Evolutionary conservation across 2,797 vertebrate genomes (phyloP).

Genomic region (Sciurus carolinensis): DNA sequence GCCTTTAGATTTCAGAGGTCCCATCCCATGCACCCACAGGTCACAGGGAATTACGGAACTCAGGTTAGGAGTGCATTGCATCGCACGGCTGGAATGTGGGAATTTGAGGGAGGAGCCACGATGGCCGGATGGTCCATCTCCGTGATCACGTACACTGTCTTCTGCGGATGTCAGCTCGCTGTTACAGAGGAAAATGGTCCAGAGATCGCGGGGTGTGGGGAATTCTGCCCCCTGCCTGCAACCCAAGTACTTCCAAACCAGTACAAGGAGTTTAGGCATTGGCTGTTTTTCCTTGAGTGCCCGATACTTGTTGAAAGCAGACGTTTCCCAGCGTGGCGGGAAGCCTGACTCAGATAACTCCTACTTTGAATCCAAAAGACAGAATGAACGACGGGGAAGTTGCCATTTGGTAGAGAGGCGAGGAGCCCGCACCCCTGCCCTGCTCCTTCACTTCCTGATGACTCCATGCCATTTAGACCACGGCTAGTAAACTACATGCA

Average conservation of each 20-base stretch:
- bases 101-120: background rate
- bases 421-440: accelerated
- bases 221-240: background rate
- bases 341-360: background rate
- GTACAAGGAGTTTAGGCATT: background rate
- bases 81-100: background rate
- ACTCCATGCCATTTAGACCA: background rate
- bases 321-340: background rate
- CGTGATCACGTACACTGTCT: background rate
- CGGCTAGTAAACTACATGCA: background rate
- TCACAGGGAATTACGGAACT: background rate
- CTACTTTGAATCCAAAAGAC: background rate
- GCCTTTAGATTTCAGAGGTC: background rate
- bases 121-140: background rate
- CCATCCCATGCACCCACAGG: background rate
- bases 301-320: background rate
- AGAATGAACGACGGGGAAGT: background rate
- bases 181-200: background rate
- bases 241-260: background rate
- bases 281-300: background rate
- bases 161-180: background rate
- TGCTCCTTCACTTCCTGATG: background rate
- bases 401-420: background rate
- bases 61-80: too few species aligned
- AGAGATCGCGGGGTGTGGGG: background rate